Conservation (phyloP, 2,888 invertebrate genomes). For the Bombylius discolor region DNA sequence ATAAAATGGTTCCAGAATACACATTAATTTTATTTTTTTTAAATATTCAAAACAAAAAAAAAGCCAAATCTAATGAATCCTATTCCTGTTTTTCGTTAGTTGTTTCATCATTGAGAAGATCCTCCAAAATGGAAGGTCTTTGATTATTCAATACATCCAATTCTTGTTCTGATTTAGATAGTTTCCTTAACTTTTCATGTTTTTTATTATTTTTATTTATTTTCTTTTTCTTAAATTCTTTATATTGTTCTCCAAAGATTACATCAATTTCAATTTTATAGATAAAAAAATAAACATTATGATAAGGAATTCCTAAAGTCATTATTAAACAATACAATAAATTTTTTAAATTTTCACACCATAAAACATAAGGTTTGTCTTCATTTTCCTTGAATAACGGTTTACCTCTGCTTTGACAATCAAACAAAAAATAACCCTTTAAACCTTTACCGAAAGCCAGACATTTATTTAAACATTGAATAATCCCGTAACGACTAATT, state of each 20-base stretch:
- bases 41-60: too few relatives aligned
- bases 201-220: too few relatives aligned
- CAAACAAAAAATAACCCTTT: slow-evolving; percentile 53
- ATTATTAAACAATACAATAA: slow-evolving; percentile 49
- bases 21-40: too few relatives aligned
- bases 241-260: not conserved
- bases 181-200: not conserved
- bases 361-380: slow-evolving; percentile 46
- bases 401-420: slow-evolving; percentile 47
- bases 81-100: not conserved
- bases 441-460: slow-evolving; percentile 40
- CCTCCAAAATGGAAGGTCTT: not conserved
- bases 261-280: slow-evolving; percentile 27
- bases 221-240: not conserved
- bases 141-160: too few relatives aligned
- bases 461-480: slow-evolving; percentile 42
- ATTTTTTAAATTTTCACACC: slow-evolving; percentile 46
- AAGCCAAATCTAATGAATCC: too few relatives aligned
- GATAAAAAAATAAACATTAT: slow-evolving; percentile 43
- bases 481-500: slow-evolving; percentile 41
- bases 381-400: slow-evolving; percentile 47
- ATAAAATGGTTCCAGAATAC: too few relatives aligned
- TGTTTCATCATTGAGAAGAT: not conserved
- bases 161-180: too few relatives aligned
- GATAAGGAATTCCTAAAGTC: slow-evolving; percentile 44